Conservation (phyloP, 1,140 invertebrate species). For the Orius laevigatus region DNA sequence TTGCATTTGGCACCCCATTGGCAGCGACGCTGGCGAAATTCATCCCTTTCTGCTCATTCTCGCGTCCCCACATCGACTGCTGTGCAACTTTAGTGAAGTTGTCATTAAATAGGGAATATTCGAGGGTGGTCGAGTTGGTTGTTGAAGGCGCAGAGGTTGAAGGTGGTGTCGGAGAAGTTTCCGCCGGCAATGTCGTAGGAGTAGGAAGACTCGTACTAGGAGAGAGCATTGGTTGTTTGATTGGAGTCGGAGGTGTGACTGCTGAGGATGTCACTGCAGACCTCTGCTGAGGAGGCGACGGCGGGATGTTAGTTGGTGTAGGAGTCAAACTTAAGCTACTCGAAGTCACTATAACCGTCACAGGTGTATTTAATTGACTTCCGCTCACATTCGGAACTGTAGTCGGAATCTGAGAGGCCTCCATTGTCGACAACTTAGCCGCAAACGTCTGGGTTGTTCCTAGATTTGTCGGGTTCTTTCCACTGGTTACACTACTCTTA, state of each 20-base stretch:
- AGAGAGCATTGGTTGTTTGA: conserved; percentile 10
- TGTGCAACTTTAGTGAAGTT: conserved; percentile 43
- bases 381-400: neutral
- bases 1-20: conserved; percentile 33
- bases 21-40: conserved; percentile 60
- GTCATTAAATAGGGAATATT: conserved; percentile 68
- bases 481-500: conserved; percentile 29
- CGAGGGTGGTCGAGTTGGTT: conserved; percentile 28
- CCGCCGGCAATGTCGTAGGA: conserved; percentile 2
- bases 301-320: neutral
- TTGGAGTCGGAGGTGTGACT: conserved; percentile 17
- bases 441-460: conserved; percentile 40
- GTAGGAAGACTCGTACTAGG: conserved; percentile 12
- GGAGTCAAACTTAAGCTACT: conserved; percentile 6
- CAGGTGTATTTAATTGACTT: conserved; percentile 14
- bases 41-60: conserved; percentile 46
- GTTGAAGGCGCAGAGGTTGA: conserved; percentile 6
- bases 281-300: neutral
- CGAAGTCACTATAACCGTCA: conserved; percentile 9
- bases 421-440: conserved; percentile 33
- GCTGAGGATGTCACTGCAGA: conserved; percentile 2
- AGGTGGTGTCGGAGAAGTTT: conserved; percentile 1
- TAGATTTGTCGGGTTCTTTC: conserved; percentile 6
- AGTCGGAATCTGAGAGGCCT: conserved; percentile 1
- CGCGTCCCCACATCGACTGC: conserved; percentile 46